Conservation (phyloP, 1,140 invertebrate genomes). For the Eumeta japonica region DNA sequence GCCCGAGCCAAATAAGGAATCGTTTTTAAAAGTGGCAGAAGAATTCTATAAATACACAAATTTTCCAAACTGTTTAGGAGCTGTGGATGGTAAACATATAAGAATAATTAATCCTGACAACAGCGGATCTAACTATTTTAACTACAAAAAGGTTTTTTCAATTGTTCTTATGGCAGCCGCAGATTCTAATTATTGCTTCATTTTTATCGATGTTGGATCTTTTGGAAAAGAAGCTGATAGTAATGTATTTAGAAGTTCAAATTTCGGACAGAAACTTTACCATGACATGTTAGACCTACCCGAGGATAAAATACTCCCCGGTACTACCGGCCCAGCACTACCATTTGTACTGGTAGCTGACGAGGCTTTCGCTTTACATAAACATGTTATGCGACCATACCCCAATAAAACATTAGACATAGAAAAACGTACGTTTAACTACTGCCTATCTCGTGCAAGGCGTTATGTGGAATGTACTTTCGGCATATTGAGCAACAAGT, state of each 20-base stretch:
- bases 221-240: slow-evolving; percentile 38
- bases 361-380: slow-evolving; percentile 20
- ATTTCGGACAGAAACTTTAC: slow-evolving; percentile 9
- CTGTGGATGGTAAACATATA: slow-evolving; percentile 49
- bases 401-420: slow-evolving; percentile 12
- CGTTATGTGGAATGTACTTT: slow-evolving; percentile 25
- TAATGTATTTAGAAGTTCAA: slow-evolving; percentile 21
- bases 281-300: slow-evolving; percentile 13
- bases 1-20: slow-evolving; percentile 7
- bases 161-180: slow-evolving; percentile 49
- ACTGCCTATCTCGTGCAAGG: slow-evolving; percentile 17
- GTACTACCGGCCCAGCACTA: slow-evolving; percentile 8
- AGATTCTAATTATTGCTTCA: slow-evolving; percentile 52
- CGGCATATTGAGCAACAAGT: slow-evolving; percentile 27
- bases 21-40: slow-evolving; percentile 12
- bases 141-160: slow-evolving; percentile 53
- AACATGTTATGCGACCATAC: slow-evolving; percentile 12
- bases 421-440: slow-evolving; percentile 23
- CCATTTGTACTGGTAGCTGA: slow-evolving; percentile 22
- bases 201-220: slow-evolving; percentile 43
- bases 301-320: slow-evolving; percentile 6
- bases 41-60: slow-evolving; percentile 30
- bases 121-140: slow-evolving; percentile 40
- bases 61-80: slow-evolving; percentile 52
- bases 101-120: slow-evolving; percentile 22